Evolutionary conservation across 2,113 vertebrate species (phyloP).

Genomic region (Coryphaenoides rupestris): DNA sequence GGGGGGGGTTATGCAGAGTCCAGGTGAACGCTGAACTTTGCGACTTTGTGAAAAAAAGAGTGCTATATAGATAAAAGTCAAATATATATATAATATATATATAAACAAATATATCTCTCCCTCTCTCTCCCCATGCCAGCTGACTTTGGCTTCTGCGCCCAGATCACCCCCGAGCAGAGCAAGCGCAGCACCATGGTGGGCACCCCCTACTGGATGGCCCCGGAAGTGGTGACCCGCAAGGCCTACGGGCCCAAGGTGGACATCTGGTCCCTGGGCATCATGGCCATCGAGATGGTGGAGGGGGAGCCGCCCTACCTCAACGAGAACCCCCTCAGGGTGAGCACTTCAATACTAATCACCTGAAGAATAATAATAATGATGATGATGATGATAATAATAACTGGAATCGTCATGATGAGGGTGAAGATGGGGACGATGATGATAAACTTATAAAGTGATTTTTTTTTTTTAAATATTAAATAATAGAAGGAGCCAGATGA

Average conservation of each 20-base stretch:
- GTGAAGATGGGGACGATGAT: background rate
- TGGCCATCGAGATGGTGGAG: conserved; percentile 99
- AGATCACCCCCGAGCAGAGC: conserved; percentile 97
- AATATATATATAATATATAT: no score
- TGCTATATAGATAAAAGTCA: no score
- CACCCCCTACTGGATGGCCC: conserved; percentile 98
- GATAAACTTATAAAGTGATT: background rate
- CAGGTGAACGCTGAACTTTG: no score
- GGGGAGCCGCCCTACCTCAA: conserved; percentile 97
- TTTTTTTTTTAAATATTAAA: background rate
- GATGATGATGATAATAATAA: background rate
- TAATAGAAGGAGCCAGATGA: background rate
- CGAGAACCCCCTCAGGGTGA: conserved; percentile 95
- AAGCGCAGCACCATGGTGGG: conserved; percentile 98
- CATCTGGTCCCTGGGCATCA: conserved; percentile 97
- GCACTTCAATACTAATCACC: no score
- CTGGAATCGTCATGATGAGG: background rate
- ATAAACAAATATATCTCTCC: no score
- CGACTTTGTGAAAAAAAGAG: no score
- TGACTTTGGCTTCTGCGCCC: conserved; percentile 97
- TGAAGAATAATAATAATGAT: background rate
- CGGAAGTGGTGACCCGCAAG: conserved; percentile 95
- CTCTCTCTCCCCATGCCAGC: conserved; percentile 66
- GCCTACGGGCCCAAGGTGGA: conserved; percentile 98
- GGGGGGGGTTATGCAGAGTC: no score